Percentiles rank a stretch among this genome's conserved stretches.
phyloP scores from a whole-genome alignment of 2,888 invertebrate genomes.

The Bhutanitis thaidina region DNA sequence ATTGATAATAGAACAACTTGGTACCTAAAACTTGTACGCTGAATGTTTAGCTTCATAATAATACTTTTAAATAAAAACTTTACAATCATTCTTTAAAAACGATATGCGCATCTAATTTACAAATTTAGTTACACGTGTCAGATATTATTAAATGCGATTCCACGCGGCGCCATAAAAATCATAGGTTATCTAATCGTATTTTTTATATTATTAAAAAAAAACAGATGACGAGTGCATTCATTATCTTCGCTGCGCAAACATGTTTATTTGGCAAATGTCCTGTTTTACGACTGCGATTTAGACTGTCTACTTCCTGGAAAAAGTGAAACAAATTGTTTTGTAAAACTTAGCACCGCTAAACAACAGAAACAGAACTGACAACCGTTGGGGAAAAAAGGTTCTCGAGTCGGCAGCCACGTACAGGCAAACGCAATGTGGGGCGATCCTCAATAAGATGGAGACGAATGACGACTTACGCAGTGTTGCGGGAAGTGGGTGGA shows the following conservation, averaged over 20 bases:
- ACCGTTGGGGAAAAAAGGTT: no score
- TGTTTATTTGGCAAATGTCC: slow-evolving; percentile 7
- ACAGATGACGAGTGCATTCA: slow-evolving; percentile 57
- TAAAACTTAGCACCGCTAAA: background rate
- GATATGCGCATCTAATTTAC: background rate
- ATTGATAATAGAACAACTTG: no score
- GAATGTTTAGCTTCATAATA: no score
- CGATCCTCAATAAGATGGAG: no score
- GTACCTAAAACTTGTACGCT: no score
- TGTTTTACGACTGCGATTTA: background rate
- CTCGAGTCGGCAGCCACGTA: no score
- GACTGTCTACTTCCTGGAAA: slow-evolving; percentile 1
- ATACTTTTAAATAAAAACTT: no score
- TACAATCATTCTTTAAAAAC: background rate
- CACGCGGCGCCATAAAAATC: slow-evolving; percentile 20
- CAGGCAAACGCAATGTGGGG: no score
- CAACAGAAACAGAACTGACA: no score
- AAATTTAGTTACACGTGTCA: slow-evolving; percentile 48
- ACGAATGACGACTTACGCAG: no score
- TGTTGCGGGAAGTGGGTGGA: no score
- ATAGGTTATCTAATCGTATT: slow-evolving; percentile 37
- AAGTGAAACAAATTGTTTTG: background rate
- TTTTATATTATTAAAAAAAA: slow-evolving; percentile 35
- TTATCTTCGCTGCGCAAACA: slow-evolving; percentile 27
- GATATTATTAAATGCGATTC: slow-evolving; percentile 6